These are phyloP conservation scores for Cosmorhoe ocellata DNA, from an alignment of 2,888 invertebrate species.

Conservation along the genomic window DNA sequence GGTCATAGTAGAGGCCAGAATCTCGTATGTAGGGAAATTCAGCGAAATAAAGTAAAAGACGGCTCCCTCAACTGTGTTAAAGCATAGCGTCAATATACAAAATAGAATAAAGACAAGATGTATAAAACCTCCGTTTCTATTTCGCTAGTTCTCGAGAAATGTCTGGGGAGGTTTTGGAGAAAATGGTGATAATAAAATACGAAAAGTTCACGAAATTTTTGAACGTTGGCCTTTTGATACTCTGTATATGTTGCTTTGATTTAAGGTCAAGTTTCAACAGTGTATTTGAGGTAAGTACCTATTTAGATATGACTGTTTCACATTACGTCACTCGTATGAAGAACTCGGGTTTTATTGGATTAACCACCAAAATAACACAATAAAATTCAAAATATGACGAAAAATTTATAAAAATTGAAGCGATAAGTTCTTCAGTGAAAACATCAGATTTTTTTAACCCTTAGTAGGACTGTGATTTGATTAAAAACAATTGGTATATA, in stretches of 20 bases:
- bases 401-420: no score
- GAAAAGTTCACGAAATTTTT: background rate
- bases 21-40: constrained; percentile 61
- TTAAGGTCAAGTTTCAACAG: no score
- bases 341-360: no score
- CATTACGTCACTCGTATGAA: no score
- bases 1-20: constrained; percentile 26
- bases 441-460: no score
- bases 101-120: constrained; percentile 18
- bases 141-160: constrained; percentile 6
- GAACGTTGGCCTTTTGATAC: background rate
- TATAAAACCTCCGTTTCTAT: constrained; percentile 12
- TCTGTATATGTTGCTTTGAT: no score
- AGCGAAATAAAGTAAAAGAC: constrained; percentile 51
- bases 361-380: no score
- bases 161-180: constrained; percentile 4
- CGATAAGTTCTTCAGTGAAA: no score
- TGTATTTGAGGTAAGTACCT: no score
- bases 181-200: constrained; percentile 3
- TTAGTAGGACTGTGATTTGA: no score
- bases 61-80: constrained; percentile 40
- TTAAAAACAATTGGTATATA: background rate
- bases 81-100: constrained; percentile 19
- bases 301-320: no score
- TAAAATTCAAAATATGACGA: no score